These are phyloP conservation scores for Drosophila dunni DNA, from an alignment of 1,140 invertebrate genomes.

Conservation along the genomic window DNA sequence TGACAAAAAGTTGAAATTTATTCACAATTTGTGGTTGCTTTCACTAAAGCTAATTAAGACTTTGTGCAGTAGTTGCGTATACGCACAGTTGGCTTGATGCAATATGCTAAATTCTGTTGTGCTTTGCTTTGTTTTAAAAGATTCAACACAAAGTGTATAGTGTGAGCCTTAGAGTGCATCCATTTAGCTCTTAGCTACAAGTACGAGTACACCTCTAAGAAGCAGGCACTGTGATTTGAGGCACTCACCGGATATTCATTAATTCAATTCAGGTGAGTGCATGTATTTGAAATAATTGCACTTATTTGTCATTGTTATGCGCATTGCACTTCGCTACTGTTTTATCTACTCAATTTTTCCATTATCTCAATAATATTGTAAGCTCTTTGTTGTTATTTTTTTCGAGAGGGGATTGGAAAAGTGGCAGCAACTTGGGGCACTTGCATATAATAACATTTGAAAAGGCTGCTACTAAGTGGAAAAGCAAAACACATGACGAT, in stretches of 20 bases:
- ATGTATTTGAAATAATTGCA: conserved; percentile 11
- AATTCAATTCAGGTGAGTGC: neutral
- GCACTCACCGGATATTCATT: no score
- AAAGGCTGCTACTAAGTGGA: conserved; percentile 24
- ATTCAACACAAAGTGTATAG: neutral
- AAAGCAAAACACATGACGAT: conserved; percentile 21
- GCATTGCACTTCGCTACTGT: neutral
- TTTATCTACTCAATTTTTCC: neutral
- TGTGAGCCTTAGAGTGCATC: conserved; percentile 11
- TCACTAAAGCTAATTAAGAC: no score
- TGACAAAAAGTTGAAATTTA: no score
- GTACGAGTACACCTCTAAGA: neutral
- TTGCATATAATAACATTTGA: conserved; percentile 49
- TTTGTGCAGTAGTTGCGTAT: no score
- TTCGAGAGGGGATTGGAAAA: neutral
- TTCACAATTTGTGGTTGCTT: no score
- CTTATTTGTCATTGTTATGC: conserved; percentile 18
- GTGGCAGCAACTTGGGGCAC: conserved; percentile 14
- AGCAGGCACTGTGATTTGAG: neutral
- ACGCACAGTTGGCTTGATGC: no score
- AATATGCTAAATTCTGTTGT: no score
- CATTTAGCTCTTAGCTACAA: neutral
- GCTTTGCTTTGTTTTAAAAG: neutral
- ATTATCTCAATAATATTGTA: neutral
- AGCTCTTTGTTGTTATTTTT: neutral